Evolutionary conservation across 2,113 vertebrate genomes (phyloP).

Genomic region (Laterallus jamaicensis): DNA sequence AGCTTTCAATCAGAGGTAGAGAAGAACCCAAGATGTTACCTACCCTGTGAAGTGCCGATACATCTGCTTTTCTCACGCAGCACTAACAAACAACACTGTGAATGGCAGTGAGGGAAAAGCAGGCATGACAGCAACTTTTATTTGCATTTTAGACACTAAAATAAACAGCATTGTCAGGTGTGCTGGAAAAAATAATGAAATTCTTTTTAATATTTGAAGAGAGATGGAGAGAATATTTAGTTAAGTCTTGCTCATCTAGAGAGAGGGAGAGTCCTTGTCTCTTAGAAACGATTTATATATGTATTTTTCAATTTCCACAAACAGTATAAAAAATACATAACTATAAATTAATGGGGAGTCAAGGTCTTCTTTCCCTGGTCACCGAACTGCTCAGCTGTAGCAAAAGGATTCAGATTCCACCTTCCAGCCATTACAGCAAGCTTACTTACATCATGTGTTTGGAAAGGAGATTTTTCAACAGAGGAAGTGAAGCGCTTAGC

Average conservation of each 20-base stretch:
- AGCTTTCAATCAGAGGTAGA: neutral
- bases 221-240: neutral
- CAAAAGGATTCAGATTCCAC: conserved; percentile 71
- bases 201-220: neutral
- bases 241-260: neutral
- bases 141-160: neutral
- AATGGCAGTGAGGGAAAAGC: neutral
- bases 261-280: neutral
- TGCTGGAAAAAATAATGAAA: neutral
- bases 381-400: conserved; percentile 38
- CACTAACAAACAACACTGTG: neutral
- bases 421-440: conserved; percentile 61
- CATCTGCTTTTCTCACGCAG: neutral
- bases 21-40: neutral
- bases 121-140: neutral
- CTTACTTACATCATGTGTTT: conserved; percentile 86
- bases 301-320: neutral
- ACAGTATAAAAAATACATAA: conserved; percentile 16
- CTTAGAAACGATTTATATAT: neutral
- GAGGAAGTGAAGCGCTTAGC: conserved; percentile 79
- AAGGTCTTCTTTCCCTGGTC: conserved; percentile 63
- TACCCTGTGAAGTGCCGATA: neutral
- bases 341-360: neutral
- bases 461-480: conserved; percentile 80
- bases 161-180: neutral